Evolutionary conservation across 1,140 invertebrate genomes (phyloP).

Genomic region (Trachymyrmex septentrionalis): DNA sequence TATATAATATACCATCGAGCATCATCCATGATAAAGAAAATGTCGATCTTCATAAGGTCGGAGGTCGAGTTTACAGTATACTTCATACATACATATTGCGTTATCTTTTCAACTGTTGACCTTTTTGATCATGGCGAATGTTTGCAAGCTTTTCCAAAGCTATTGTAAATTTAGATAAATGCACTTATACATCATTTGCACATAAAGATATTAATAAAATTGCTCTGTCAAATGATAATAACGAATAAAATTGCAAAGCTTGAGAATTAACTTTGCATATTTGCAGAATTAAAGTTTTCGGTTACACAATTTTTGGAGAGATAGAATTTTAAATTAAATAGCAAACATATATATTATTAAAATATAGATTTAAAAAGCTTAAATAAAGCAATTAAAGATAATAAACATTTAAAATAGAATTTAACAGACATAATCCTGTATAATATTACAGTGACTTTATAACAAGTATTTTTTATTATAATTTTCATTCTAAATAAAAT

Average conservation of each 20-base stretch:
- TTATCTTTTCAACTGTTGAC: constrained; percentile 51
- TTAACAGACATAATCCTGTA: background rate
- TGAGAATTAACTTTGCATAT: background rate
- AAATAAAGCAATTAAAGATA: background rate
- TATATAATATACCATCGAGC: background rate
- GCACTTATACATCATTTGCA: background rate
- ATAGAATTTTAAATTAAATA: constrained; percentile 6
- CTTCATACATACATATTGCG: background rate
- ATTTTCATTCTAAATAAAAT: background rate
- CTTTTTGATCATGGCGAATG: constrained; percentile 9
- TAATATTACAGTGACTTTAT: background rate
- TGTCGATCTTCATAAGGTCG: constrained; percentile 28
- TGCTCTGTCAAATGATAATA: background rate
- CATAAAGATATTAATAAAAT: background rate
- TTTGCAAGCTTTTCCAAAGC: constrained; percentile 32
- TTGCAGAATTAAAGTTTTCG: background rate
- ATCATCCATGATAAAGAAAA: constrained; percentile 50
- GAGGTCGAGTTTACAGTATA: constrained; percentile 4
- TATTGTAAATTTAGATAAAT: constrained; percentile 15
- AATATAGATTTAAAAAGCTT: background rate
- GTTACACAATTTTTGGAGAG: background rate
- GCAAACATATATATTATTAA: background rate
- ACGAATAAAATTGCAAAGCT: background rate
- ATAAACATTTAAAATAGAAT: background rate
- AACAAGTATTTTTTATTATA: background rate